Conservation (phyloP, 2,888 invertebrate species). For the Drosophila multiciliata region DNA sequence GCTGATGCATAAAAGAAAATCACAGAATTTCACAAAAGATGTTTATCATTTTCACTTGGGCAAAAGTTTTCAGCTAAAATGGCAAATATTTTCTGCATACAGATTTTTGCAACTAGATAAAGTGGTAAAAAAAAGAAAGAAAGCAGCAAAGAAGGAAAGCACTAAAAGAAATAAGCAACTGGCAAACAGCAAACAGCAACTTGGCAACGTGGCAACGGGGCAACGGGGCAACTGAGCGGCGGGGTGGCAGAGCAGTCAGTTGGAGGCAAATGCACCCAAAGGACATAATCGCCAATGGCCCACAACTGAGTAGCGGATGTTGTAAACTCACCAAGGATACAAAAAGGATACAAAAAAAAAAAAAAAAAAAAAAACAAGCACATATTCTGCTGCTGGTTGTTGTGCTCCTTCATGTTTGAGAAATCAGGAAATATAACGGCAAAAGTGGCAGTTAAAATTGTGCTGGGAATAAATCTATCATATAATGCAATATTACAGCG, state of each 20-base stretch:
- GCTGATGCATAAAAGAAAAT: slow-evolving; percentile 66
- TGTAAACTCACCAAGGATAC: slow-evolving; percentile 59
- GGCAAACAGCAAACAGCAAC: slow-evolving; percentile 12
- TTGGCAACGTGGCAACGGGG: neutral
- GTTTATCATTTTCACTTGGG: slow-evolving; percentile 80
- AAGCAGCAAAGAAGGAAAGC: slow-evolving; percentile 11
- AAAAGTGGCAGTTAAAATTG: slow-evolving; percentile 79
- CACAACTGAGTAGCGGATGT: slow-evolving; percentile 64
- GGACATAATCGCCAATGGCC: slow-evolving; percentile 80
- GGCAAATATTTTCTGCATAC: slow-evolving; percentile 79
- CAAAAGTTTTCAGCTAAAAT: slow-evolving; percentile 64
- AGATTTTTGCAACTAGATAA: slow-evolving; percentile 76
- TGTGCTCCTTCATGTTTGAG: slow-evolving; percentile 15
- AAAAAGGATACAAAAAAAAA: slow-evolving; percentile 25
- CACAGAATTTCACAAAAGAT: slow-evolving; percentile 77
- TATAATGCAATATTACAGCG: slow-evolving; percentile 77
- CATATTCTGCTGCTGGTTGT: slow-evolving; percentile 12
- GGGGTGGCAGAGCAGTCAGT: slow-evolving; percentile 25
- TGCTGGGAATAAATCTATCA: slow-evolving; percentile 81
- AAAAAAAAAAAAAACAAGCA: slow-evolving; percentile 6
- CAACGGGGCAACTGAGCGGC: slow-evolving; percentile 10
- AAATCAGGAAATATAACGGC: slow-evolving; percentile 45
- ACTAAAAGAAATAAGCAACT: slow-evolving; percentile 50
- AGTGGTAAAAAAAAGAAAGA: slow-evolving; percentile 49
- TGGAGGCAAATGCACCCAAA: slow-evolving; percentile 72